Evolutionary conservation across 2,113 vertebrate species (phyloP).

Genomic region (Trematomus loennbergii): DNA sequence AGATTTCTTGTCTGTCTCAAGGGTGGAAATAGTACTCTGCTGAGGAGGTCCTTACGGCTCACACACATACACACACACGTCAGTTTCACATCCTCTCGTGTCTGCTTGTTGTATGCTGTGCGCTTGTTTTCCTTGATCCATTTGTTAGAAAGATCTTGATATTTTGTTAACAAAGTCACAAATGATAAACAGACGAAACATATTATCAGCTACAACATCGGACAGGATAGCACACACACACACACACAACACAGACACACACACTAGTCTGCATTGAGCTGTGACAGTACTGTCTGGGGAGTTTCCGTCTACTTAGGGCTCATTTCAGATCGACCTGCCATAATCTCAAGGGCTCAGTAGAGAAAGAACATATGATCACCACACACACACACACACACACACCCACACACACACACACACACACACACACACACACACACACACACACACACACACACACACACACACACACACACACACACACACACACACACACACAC

Average conservation of each 20-base stretch:
- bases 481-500: too few species aligned
- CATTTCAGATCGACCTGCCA: conserved; percentile 34
- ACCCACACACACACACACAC: conserved; percentile 10
- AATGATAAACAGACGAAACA: conserved; percentile 25
- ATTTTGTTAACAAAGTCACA: conserved; percentile 27
- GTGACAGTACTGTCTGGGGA: conserved; percentile 46
- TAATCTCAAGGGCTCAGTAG: conserved; percentile 14
- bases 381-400: background rate
- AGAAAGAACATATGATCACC: conserved; percentile 42
- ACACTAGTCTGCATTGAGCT: conserved; percentile 23
- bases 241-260: conserved; percentile 2
- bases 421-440: conserved; percentile 11
- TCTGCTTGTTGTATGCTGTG: background rate
- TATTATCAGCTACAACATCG: conserved; percentile 3
- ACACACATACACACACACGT: background rate
- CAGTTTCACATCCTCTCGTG: conserved; percentile 48
- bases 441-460: background rate
- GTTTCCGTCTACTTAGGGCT: conserved; percentile 40
- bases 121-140: background rate
- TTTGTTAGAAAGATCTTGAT: conserved; percentile 6
- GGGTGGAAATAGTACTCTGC: conserved; percentile 27
- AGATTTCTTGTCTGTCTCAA: conserved; percentile 27
- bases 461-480: too few species aligned
- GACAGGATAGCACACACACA: conserved; percentile 3
- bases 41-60: background rate